Base-by-base conservation (phyloP, 2,888 invertebrate species). In the Pilophorus perplexus region DNA sequence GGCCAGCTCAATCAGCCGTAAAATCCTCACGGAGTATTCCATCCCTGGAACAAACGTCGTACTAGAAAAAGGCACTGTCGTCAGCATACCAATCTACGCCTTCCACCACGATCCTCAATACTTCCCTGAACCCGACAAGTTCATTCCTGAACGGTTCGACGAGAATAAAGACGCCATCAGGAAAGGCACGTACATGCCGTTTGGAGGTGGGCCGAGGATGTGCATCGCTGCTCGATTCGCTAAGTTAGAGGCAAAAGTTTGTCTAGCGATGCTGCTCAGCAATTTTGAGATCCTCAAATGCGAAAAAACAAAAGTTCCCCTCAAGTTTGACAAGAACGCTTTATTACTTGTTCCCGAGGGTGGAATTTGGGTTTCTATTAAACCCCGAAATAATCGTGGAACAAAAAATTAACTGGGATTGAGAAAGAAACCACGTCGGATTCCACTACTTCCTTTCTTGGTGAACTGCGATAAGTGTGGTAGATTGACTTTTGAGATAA, bases 141-240 rank as follows among this genome's bases (percentile, higher is more conserved):
- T 85, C 68, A 79, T 81, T 59, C 85, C 85, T 0, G 83, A 84
- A 22, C 78, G 85, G 69, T 86, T 85, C 74, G 76, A 79, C 3
- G 80, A 81, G 66, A 80, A 80, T 27, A 82, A 81, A 69, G 77
- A 79, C 0, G 78, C 77, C 44, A 75, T 83, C 48, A 81, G 82
- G 50, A 79, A 78, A 1, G 81, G 79, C 68, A 78, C 80, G 66
- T 82, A 81, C 79, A 77, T 82, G 76, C 82, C 83, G 1, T 83
- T 83, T 73, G 83, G 83, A 2, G 82, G 81, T 73, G 83, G 83
- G 0, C 82, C 82, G 2, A 77, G 81, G 69, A 80, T 81, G 74
- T 83, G 83, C 73, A 77, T 83, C 73, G 83, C 82, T 82, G 78
- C 79, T 75, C 76, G 81, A 62, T 82, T 82, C 71, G 82, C 81